A percentile compares a stretch with the other conserved stretches of the same genome.
These are phyloP conservation scores for Lepidochitona cinerea DNA, from an alignment of 2,888 invertebrate species.

Conservation along the genomic window DNA sequence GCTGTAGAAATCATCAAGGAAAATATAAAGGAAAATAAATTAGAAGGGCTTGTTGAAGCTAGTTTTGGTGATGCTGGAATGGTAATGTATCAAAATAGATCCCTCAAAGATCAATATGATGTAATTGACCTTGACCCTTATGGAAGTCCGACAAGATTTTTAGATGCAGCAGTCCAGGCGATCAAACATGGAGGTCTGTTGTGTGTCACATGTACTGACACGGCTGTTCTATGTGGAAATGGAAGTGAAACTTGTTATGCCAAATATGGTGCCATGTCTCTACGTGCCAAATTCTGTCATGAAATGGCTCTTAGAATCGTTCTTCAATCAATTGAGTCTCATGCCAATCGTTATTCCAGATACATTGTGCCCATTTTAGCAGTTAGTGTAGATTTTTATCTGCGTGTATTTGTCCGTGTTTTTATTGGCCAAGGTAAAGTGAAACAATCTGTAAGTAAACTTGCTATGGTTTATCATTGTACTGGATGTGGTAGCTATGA, in stretches of 20 bases:
- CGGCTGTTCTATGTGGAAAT: slow-evolving; percentile 94
- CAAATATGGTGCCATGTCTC: slow-evolving; percentile 93
- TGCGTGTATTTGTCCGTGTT: slow-evolving; percentile 91
- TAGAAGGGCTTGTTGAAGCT: slow-evolving; percentile 81
- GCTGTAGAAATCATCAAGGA: slow-evolving; percentile 88
- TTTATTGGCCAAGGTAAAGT: slow-evolving; percentile 85
- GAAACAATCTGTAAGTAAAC: slow-evolving; percentile 83
- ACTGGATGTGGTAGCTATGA: slow-evolving; percentile 87
- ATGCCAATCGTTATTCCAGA: slow-evolving; percentile 93
- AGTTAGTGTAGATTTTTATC: slow-evolving; percentile 96
- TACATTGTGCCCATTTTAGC: slow-evolving; percentile 93
- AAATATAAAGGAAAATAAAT: slow-evolving; percentile 84
- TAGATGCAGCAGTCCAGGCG: slow-evolving; percentile 73
- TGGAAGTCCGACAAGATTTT: slow-evolving; percentile 92
- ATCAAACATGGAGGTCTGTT: slow-evolving; percentile 80
- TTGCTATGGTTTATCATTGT: slow-evolving; percentile 91
- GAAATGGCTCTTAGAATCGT: slow-evolving; percentile 97
- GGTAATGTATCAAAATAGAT: slow-evolving; percentile 75
- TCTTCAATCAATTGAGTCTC: slow-evolving; percentile 89
- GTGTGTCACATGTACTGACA: slow-evolving; percentile 97
- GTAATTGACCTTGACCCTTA: slow-evolving; percentile 98
- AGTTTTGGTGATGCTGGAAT: slow-evolving; percentile 87
- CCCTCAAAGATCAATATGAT: slow-evolving; percentile 80
- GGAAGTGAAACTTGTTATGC: slow-evolving; percentile 92
- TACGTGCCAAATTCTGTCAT: slow-evolving; percentile 84